Base-by-base conservation (phyloP, 2,888 invertebrate genomes). In the Tenthredo distinguenda region DNA sequence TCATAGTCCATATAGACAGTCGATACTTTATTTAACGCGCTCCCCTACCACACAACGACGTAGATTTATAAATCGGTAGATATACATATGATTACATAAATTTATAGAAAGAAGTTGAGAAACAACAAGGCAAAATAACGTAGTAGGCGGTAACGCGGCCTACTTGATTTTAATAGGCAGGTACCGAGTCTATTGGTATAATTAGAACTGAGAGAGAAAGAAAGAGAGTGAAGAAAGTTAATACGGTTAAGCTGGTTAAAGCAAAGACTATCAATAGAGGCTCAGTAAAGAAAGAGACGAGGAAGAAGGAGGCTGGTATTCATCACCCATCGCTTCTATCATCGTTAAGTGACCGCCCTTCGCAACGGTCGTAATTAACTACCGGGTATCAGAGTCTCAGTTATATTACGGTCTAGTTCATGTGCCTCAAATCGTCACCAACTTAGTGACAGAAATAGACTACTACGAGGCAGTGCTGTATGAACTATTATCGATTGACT, bases 271-370 rank as follows among this genome's bases (percentile, higher is more conserved):
- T 62, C 40, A 81, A 62, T 62, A 81, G 62, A 81, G 40, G 15
- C 31, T 18, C 31, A 21, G 21, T 21, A 37, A 12, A 81, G 62
- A 84, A 58, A 84, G 74, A 74, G 76, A 84, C 37, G 47, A 84
- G 18, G 21, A 40, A 40, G 62, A 62, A 43, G 37, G 26, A 84
- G 62, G 15, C 62, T 76, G 47, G 72, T 76, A 76, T 84, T 84
- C 76, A 84, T 84, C 74, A 74, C 76, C 43, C 58, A 84, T 84
- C 84, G 74, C 62, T 84, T 84, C 58, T 62, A 84, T 84, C 84
- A 74, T 84, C 84, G 74, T 84, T 84, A 84, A 84, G 62, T 84
- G 81, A 37, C 81, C 74, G 74, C 65, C 62, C 74, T 72, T 40
- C 34, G 58, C 37, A 84, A 74, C 58, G 76, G 43, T 43, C 62